Conservation (phyloP, 37 sponge, comb jelly and placozoan species). For the Agelas oroides region DNA sequence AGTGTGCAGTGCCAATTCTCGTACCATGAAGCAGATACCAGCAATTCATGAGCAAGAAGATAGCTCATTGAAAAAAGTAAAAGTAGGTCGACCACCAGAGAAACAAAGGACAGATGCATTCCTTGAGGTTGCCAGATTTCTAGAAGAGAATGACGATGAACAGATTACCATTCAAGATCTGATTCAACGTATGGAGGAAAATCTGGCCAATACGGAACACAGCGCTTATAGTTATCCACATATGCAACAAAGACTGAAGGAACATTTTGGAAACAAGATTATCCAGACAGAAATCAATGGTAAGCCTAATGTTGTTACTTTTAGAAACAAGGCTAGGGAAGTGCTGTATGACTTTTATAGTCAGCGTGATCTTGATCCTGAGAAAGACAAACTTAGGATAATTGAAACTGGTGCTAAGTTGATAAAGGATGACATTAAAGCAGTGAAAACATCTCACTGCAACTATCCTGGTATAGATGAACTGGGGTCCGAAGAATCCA, state of each 20-base stretch:
- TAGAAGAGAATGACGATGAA: slow-evolving; percentile 16
- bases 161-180: slow-evolving; percentile 17
- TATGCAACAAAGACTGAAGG: slow-evolving; percentile 12
- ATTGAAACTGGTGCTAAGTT: slow-evolving; percentile 51
- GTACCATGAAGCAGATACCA: slow-evolving; percentile 36
- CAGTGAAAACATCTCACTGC: slow-evolving; percentile 38
- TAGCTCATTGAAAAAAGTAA: not conserved
- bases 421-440: slow-evolving; percentile 51
- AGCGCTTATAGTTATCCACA: slow-evolving; percentile 23
- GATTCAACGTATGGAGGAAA: not conserved
- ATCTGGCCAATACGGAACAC: slow-evolving; percentile 23
- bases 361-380: not conserved
- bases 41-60: slow-evolving; percentile 1
- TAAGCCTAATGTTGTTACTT: slow-evolving; percentile 49
- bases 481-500: slow-evolving; percentile 13
- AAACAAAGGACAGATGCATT: slow-evolving; percentile 29
- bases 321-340: slow-evolving; percentile 28
- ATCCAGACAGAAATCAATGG: slow-evolving; percentile 50
- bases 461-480: slow-evolving; percentile 32
- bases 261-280: slow-evolving; percentile 24
- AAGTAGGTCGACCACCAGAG: slow-evolving; percentile 17
- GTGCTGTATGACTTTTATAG: slow-evolving; percentile 53
- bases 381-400: slow-evolving; percentile 21
- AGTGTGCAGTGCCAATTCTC: slow-evolving; percentile 13
- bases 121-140: slow-evolving; percentile 11